Base-by-base conservation (phyloP, 2,888 invertebrate species). In the Polietes domitor region DNA sequence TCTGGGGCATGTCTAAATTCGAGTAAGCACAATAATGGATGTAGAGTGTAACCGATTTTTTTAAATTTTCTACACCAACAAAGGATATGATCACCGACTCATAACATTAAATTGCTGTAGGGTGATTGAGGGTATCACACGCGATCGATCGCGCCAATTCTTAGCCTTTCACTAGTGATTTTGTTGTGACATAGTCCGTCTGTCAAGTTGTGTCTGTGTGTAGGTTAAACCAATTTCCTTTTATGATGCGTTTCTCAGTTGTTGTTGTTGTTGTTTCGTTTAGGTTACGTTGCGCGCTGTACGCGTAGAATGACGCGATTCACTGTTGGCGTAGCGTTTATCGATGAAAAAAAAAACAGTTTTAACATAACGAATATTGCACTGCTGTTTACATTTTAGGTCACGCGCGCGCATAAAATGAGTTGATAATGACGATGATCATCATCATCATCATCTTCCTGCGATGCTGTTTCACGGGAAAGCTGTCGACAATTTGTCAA, bases 401-500 rank as follows among this genome's bases (percentile, higher is more conserved):
- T 53, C 53, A 53, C 17, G 24, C 41, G 24, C 26, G n/a, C n/a
- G n/a, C n/a, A n/a, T n/a, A n/a, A n/a, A n/a, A n/a, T n/a, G n/a
- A n/a, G n/a, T n/a, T n/a, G n/a, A 58, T 58, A 24, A 58, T 6
- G 58, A 15, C 9, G 26, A 58, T 3, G 58, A 26, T 26, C 47
- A 41, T 47, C 37, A 2, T 12, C 9, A 10, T 41, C n/a, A 55
- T 55, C 10, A 10, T 24, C 5, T 53, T 21, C 19, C 21, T 10
- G 24, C 21, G 21, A 58, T 58, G 26, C 12, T 1, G 58, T 24
- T 2, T 10, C 37, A 21, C 21, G 7, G 15, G 28, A 65, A 75
- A 63, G 61, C 81, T 84, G 81, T 84, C 84, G 81, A 76, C 81
- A 73, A 83, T 83, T 80, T 83, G 74, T 83, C 80, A 83, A 75